These are phyloP conservation scores for Gari tellinella DNA, from an alignment of 2,888 invertebrate species.

Conservation along the genomic window DNA sequence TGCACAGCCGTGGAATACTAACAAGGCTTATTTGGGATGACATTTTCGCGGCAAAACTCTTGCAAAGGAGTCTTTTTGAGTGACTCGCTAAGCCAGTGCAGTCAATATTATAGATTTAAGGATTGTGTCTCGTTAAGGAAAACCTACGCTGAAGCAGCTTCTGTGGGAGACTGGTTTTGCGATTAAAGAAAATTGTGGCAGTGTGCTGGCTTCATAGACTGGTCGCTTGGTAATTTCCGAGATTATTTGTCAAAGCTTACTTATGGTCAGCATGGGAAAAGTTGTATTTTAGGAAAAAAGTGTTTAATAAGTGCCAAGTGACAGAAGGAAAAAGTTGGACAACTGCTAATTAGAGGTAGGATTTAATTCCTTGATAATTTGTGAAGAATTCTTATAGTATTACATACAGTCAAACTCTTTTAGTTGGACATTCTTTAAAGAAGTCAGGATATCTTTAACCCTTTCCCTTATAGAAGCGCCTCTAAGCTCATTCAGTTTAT, in stretches of 20 bases:
- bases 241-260: slow-evolving; percentile 28
- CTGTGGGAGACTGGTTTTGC: too few species aligned
- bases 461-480: too few species aligned
- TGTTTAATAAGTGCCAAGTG: neutral
- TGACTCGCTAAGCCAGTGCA: neutral
- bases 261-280: too few species aligned
- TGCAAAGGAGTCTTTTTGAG: slow-evolving; percentile 1
- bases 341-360: neutral
- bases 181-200: slow-evolving; percentile 10
- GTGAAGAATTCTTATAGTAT: too few species aligned
- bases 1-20: slow-evolving; percentile 3
- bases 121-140: slow-evolving; percentile 14
- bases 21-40: slow-evolving; percentile 11
- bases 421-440: too few species aligned
- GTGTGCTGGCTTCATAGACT: slow-evolving; percentile 24
- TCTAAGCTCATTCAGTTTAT: too few species aligned
- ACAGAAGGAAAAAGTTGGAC: neutral
- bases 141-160: slow-evolving; percentile 8
- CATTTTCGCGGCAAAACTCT: slow-evolving; percentile 6
- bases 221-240: slow-evolving; percentile 25
- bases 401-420: too few species aligned
- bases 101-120: slow-evolving; percentile 20
- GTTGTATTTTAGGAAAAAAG: too few species aligned
- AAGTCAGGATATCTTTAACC: too few species aligned
- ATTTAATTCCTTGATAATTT: too few species aligned